Conservation (phyloP, 2,113 vertebrate genomes). For the Urocolius indicus region DNA sequence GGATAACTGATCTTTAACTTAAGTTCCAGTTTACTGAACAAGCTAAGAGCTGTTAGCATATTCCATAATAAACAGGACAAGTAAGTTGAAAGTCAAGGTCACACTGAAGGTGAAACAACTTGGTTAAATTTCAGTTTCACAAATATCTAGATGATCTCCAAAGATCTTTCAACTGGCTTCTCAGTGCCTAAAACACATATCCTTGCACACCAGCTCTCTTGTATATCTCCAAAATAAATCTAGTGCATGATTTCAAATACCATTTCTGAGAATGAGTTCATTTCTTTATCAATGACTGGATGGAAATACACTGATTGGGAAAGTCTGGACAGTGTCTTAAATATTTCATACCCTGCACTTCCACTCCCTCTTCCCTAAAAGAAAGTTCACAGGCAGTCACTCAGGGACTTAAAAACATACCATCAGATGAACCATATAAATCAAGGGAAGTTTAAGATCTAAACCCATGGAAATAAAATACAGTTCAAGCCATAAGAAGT, state of each 20-base stretch:
- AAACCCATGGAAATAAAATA: background rate
- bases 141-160: background rate
- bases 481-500: background rate
- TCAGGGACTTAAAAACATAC: background rate
- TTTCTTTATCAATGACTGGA: background rate
- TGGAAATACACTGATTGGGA: background rate
- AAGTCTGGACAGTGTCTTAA: background rate
- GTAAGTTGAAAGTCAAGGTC: background rate
- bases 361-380: background rate
- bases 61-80: background rate
- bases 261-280: background rate
- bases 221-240: background rate
- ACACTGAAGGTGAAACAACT: background rate
- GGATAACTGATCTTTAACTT: background rate
- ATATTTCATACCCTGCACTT: constrained; percentile 26
- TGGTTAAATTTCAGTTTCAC: background rate
- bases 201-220: background rate
- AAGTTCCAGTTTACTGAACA: background rate
- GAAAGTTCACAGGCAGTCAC: background rate
- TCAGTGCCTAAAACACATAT: background rate
- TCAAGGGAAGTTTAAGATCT: constrained; percentile 7
- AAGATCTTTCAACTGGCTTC: background rate
- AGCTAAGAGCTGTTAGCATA: background rate
- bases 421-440: background rate
- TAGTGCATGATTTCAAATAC: background rate